phyloP scores from a whole-genome alignment of 2,113 vertebrate species.

The Hemibagrus wyckioides region DNA sequence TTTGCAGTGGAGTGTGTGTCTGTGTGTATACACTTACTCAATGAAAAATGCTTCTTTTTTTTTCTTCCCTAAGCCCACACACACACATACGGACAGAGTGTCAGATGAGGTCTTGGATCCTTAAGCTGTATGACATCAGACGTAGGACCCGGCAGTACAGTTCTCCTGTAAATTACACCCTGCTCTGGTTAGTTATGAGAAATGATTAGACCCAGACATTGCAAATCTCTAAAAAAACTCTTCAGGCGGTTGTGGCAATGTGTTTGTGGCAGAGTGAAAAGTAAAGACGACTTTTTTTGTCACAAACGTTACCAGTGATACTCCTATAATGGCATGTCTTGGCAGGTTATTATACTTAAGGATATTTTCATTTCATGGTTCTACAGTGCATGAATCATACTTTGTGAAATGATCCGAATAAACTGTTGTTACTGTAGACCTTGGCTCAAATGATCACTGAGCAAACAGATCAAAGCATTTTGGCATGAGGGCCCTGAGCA shows the following conservation, averaged over 20 bases:
- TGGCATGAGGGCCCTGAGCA: neutral
- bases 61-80: neutral
- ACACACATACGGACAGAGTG: neutral
- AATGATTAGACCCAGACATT: neutral
- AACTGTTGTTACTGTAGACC: neutral
- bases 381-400: neutral
- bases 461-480: conserved; percentile 20
- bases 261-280: neutral
- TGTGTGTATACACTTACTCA: conserved; percentile 1
- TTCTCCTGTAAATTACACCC: neutral
- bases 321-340: neutral
- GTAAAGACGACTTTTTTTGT: neutral
- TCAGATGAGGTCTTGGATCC: neutral
- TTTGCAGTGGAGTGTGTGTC: neutral
- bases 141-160: neutral
- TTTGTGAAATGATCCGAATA: neutral
- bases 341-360: neutral
- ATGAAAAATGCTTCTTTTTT: neutral
- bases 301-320: neutral
- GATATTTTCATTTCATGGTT: neutral
- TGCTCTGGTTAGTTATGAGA: neutral
- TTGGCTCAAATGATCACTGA: neutral
- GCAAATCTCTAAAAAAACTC: neutral
- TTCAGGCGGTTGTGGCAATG: neutral
- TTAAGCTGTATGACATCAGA: conserved; percentile 38